phyloP scores from a whole-genome alignment of 2,797 vertebrate species.

The Pangasius larnaudii region DNA sequence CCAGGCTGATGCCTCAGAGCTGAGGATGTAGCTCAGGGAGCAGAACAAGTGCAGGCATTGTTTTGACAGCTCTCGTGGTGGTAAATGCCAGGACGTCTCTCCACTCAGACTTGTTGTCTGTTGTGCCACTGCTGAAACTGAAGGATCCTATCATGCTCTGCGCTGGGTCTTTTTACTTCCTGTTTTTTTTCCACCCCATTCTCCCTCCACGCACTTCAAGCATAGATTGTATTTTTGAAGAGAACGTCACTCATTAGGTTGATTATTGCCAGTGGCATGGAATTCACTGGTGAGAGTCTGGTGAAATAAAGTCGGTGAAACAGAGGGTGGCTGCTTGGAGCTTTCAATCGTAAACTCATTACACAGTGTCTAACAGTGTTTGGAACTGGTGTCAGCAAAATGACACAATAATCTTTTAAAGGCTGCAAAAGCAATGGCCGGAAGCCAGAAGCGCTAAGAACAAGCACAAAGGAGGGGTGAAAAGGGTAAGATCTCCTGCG shows the following conservation, averaged over 20 bases:
- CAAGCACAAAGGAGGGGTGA: conserved; percentile 38
- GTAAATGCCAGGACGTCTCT: conserved; percentile 64
- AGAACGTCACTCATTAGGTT: conserved; percentile 55
- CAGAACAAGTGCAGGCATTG: conserved; percentile 55
- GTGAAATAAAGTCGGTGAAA: conserved; percentile 49
- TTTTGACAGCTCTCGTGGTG: conserved; percentile 61
- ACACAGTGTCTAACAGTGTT: conserved; percentile 54
- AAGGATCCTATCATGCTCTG: conserved; percentile 59
- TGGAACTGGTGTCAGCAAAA: conserved; percentile 58
- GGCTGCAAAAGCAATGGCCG: conserved; percentile 39
- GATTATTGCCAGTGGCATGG: conserved; percentile 50
- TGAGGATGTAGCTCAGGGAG: conserved; percentile 52
- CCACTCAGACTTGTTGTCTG: conserved; percentile 52
- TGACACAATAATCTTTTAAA: conserved; percentile 57
- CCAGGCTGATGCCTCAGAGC: conserved; percentile 38
- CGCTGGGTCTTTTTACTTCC: conserved; percentile 49
- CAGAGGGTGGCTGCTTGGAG: conserved; percentile 50
- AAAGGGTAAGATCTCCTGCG: conserved; percentile 26
- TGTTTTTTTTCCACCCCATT: neutral
- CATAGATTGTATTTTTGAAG: conserved; percentile 44
- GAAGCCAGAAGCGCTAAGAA: conserved; percentile 34
- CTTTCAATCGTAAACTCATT: conserved; percentile 57
- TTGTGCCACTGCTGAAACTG: conserved; percentile 52
- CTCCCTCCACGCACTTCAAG: conserved; percentile 35
- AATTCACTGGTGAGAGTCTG: conserved; percentile 46